phyloP scores from a whole-genome alignment of 2,797 vertebrate genomes.

The Geotrypetes seraphini region DNA sequence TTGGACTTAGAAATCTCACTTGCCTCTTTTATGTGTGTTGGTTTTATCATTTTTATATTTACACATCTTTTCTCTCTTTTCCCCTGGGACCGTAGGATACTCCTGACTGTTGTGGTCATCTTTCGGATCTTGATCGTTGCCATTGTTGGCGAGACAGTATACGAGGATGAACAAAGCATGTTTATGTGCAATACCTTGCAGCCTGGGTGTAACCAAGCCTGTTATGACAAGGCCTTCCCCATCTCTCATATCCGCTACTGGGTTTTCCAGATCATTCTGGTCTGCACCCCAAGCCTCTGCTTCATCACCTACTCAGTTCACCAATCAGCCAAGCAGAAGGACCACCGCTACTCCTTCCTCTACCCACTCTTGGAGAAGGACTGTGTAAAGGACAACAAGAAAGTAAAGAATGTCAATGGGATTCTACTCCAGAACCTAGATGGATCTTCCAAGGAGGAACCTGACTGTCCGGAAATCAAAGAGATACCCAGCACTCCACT shows the following conservation, averaged over 20 bases:
- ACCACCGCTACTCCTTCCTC: slow-evolving; percentile 69
- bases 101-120: slow-evolving; percentile 84
- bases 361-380: slow-evolving; percentile 68
- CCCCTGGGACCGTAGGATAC: slow-evolving; percentile 50
- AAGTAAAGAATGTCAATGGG: slow-evolving; percentile 60
- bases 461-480: slow-evolving; percentile 61
- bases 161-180: slow-evolving; percentile 85
- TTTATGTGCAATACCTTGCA: slow-evolving; percentile 88
- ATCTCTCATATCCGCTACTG: slow-evolving; percentile 86
- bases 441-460: slow-evolving; percentile 54
- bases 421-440: slow-evolving; percentile 59
- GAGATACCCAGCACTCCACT: slow-evolving; percentile 57
- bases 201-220: slow-evolving; percentile 84
- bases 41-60: too few relatives aligned
- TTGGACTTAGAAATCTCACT: too few relatives aligned
- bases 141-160: slow-evolving; percentile 81
- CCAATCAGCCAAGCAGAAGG: slow-evolving; percentile 71
- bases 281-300: slow-evolving; percentile 77
- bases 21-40: too few relatives aligned
- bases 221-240: slow-evolving; percentile 83
- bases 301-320: slow-evolving; percentile 82
- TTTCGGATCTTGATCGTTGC: slow-evolving; percentile 86
- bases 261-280: slow-evolving; percentile 80
- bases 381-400: slow-evolving; percentile 48
- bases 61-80: too few relatives aligned